Base-by-base conservation (phyloP, 2,113 vertebrate species). In the Tenebrosternarchus preto region DNA sequence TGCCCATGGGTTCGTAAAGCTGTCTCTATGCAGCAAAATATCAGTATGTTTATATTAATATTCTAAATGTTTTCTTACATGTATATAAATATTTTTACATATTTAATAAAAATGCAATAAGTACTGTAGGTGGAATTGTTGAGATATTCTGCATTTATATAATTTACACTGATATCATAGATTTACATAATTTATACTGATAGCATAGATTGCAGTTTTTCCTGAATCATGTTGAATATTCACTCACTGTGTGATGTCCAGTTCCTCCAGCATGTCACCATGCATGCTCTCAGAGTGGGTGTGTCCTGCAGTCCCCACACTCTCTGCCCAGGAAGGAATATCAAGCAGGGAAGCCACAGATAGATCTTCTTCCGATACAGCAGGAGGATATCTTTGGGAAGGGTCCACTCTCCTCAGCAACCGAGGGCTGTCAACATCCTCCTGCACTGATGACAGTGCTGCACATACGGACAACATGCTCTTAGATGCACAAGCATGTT, bases 301-400 rank as follows among this genome's bases (percentile, higher is more conserved):
- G 59, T 95, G 93, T 80, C 92, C 92, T 83, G 92, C 83, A 78
- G 93, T 91, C 79, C 92, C 92, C 84, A 92, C 82, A 78, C 92
- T 91, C 80, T 96, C 94, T 60, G 92, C 92, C 92, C 93, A 95
- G 60, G 94, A 94, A 75, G 94, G 91, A 68, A 90, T 89, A 84
- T 98, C 97, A 73, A 96, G 93, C 64, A 97, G 92, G 0, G 94
- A 95, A 78, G 96, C 95, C 56, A 94, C 94, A 70, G 97, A 99
- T 36, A 96, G 90, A 1, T 99, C 97, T 87, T 99, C 97, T 87
- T 98, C 97, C 0, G 97, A 98, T 83, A 98, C 97, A 3, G 98
- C 92, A 19, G 97, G 95, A 17, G 97, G 97, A 16, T 94, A 95
- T 73, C 88, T 89, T 25, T 93, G 94, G 82, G 94, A 94, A 22